These are phyloP conservation scores for Hemicrepidius hirtus DNA, from an alignment of 2,888 invertebrate genomes.

Conservation along the genomic window DNA sequence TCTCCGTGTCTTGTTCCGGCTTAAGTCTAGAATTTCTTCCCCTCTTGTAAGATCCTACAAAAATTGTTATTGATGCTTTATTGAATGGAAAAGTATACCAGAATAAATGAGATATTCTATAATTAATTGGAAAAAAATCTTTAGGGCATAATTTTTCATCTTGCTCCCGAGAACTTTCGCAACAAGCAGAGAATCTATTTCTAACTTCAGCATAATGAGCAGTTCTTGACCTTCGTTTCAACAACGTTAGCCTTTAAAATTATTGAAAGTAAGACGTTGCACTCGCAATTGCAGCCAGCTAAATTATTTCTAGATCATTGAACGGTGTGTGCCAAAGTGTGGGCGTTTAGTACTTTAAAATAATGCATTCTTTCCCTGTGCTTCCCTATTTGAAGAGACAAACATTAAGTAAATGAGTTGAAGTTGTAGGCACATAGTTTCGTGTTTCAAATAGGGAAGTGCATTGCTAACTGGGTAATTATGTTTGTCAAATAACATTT, in stretches of 20 bases:
- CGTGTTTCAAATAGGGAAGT: conserved; percentile 8
- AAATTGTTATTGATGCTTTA: conserved; percentile 22
- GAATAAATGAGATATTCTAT: background rate
- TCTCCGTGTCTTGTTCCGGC: conserved; percentile 32
- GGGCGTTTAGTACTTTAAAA: background rate
- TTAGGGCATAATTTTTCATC: background rate
- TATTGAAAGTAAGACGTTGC: conserved; percentile 28
- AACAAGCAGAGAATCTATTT: conserved; percentile 33
- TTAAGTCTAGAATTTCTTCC: conserved; percentile 18
- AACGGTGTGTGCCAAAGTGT: background rate
- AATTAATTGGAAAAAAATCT: background rate
- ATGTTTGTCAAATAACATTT: background rate
- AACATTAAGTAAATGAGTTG: too few species aligned
- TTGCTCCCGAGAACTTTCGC: conserved; percentile 18
- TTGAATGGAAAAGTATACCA: background rate
- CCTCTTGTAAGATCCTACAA: conserved; percentile 6
- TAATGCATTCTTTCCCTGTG: background rate
- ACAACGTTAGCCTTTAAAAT: conserved; percentile 8
- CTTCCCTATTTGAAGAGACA: too few species aligned
- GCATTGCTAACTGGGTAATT: conserved; percentile 8
- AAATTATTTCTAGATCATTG: conserved; percentile 17
- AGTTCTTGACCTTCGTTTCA: conserved; percentile 30
- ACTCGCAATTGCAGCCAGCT: conserved; percentile 10
- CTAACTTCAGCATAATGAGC: conserved; percentile 24
- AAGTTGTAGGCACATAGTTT: background rate